Conservation (phyloP, 1,140 invertebrate genomes). For the Eupeodes corollae region DNA sequence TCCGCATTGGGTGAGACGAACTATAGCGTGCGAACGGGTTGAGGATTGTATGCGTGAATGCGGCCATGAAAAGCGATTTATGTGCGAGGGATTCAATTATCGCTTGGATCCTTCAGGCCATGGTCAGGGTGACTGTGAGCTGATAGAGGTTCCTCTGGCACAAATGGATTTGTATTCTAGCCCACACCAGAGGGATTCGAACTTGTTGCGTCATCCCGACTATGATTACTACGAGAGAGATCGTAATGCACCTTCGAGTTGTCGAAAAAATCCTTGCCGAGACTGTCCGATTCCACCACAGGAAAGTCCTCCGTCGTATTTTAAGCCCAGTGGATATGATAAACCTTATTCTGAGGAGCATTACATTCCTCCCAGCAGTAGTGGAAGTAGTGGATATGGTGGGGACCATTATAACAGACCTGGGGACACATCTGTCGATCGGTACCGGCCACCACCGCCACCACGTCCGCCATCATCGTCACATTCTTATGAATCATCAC, state of each 20-base stretch:
- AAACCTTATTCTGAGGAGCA: conserved; percentile 3
- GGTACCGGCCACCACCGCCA: conserved; percentile 20
- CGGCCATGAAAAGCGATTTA: conserved; percentile 57
- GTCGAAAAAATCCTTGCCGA: conserved; percentile 26
- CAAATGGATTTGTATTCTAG: conserved; percentile 47
- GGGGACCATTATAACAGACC: conserved; percentile 10
- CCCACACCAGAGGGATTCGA: conserved; percentile 25
- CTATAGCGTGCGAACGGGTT: conserved; percentile 54
- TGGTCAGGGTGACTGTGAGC: conserved; percentile 57
- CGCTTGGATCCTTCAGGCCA: conserved; percentile 50
- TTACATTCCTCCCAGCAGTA: not conserved
- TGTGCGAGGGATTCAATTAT: conserved; percentile 73
- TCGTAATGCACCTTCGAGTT: conserved; percentile 41
- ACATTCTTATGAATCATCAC: conserved; percentile 16
- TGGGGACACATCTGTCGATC: conserved; percentile 26
- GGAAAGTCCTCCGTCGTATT: conserved; percentile 22
- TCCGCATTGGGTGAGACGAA: conserved; percentile 50
- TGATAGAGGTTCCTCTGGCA: conserved; percentile 54
- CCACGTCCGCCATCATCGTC: conserved; percentile 5
- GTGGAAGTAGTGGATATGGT: conserved; percentile 10
- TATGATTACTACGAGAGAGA: conserved; percentile 69
- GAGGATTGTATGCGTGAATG: conserved; percentile 64
- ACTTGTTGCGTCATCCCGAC: conserved; percentile 46
- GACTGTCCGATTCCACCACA: conserved; percentile 24
- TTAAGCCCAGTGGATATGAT: conserved; percentile 21